A percentile compares a stretch with the other conserved stretches of the same genome.
Evolutionary conservation across 2,888 invertebrate species (phyloP).

Genomic region (Aplocera efformata): DNA sequence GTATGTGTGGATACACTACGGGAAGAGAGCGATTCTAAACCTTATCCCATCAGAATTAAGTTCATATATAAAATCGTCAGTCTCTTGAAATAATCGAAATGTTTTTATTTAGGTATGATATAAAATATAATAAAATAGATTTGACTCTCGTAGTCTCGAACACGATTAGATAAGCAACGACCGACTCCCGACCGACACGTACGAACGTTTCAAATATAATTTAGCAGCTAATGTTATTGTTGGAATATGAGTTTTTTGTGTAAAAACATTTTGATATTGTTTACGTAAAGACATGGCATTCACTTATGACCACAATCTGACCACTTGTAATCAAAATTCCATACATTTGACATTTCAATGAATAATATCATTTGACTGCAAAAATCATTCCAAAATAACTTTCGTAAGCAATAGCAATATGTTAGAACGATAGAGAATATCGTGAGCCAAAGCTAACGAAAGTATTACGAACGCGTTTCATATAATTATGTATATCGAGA

Average conservation of each 20-base stretch:
- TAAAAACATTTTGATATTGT: constrained; percentile 24
- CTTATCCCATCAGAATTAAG: no score
- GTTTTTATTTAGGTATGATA: no score
- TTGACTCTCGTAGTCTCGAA: constrained; percentile 16
- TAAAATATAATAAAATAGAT: no score
- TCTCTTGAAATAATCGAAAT: no score
- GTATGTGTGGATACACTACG: constrained; percentile 31
- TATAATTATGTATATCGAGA: constrained; percentile 32
- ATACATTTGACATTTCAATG: no score
- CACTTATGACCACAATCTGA: no score
- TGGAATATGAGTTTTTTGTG: constrained; percentile 13
- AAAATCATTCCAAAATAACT: constrained; percentile 16
- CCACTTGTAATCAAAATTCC: no score
- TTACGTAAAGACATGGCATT: no score
- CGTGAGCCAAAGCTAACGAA: constrained; percentile 62
- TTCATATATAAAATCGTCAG: no score
- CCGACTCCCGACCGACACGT: constrained; percentile 54
- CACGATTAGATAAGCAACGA: constrained; percentile 22
- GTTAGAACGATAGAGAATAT: constrained; percentile 26
- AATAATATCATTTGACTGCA: constrained; percentile 9
- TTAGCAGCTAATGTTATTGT: constrained; percentile 12
- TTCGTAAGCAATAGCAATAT: constrained; percentile 21
- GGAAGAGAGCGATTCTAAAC: not conserved
- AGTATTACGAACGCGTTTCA: constrained; percentile 57
- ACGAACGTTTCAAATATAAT: constrained; percentile 46